Evolutionary conservation across 2,888 invertebrate genomes (phyloP), one percentile per base, ranked within the genome.

Genomic region (Phyllotreta striolata): DNA sequence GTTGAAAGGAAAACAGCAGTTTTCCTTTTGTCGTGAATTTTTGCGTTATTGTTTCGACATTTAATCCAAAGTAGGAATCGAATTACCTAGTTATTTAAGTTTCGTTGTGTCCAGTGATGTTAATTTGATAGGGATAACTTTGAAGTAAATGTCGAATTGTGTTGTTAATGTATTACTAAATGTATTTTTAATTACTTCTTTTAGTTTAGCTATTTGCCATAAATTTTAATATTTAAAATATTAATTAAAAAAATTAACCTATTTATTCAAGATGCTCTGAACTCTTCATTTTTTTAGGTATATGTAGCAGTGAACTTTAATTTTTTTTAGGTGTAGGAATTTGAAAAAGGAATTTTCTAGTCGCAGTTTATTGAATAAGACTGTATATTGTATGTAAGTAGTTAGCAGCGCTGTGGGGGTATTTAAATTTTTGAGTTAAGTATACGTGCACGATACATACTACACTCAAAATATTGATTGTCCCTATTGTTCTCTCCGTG

Each of bases 311-410:
- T 41, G 9, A 41, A 41, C 6, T 39, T 39, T 39, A 41, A 41
- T n/a, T 66, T 55, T 55, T 13, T 56, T 51, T 60, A 64, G 38
- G 59, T 68, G 65, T 62, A 66, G 67, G 70, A 55, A 55, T 66
- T 69, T 60, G 66, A 68, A 66, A 24, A 24, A 69, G 63, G 65
- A 67, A 70, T 38, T 71, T 69, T 71, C 72, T 72, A 72, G 72
- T 71, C 72, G 60, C 55, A 46, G 60, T 60, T 60, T 52, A 57
- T 61, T 66, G 44, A 55, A 62, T 62, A 41, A 58, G 39, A 55
- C 62, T 63, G 56, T 57, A 35, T 14, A 55, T 57, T 63, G 63
- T 62, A 62, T 64, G 66, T 69, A 62, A 66, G 65, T 72, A 68
- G 59, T 52, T 38, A 1, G n/a, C 38, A 47, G 47, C 24, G 24